Evolutionary conservation across 92 coral and sea anemone genomes (phyloP).

Genomic region (Epizoanthus ramosus): DNA sequence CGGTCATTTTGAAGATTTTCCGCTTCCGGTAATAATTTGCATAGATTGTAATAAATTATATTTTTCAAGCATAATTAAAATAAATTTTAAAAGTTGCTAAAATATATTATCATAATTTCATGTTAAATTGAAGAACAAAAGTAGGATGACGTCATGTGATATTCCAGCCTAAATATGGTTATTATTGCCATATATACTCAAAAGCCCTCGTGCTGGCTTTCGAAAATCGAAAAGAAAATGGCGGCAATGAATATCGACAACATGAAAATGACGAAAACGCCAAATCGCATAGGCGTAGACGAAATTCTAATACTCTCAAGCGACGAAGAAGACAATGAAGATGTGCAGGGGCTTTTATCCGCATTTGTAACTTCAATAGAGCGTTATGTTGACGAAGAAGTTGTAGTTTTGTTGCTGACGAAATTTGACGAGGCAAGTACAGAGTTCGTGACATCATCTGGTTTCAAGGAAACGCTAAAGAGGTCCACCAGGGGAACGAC

Average conservation of each 20-base stretch:
- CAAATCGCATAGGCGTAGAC: slow-evolving; percentile 1
- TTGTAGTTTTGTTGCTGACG: slow-evolving; percentile 58
- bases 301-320: slow-evolving; percentile 70
- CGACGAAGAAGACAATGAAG: slow-evolving; percentile 85
- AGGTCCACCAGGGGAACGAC: slow-evolving; percentile 61
- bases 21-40: background rate
- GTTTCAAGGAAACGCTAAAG: slow-evolving; percentile 60
- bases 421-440: slow-evolving; percentile 74
- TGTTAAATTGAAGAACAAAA: background rate
- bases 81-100: background rate
- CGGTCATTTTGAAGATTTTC: background rate
- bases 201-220: background rate
- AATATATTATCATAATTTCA: slow-evolving; percentile 3
- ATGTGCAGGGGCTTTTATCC: slow-evolving; percentile 61
- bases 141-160: background rate
- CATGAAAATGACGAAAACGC: slow-evolving; percentile 1
- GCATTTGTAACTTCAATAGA: slow-evolving; percentile 63
- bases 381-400: slow-evolving; percentile 71
- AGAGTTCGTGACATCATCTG: slow-evolving; percentile 71
- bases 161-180: background rate
- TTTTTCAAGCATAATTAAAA: too few relatives aligned
- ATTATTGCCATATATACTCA: background rate
- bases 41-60: slow-evolving; percentile 7
- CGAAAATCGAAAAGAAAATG: slow-evolving; percentile 50
- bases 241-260: slow-evolving; percentile 36